phyloP scores from a whole-genome alignment of 1,140 invertebrate species.

The Chironomus striatipennis region DNA sequence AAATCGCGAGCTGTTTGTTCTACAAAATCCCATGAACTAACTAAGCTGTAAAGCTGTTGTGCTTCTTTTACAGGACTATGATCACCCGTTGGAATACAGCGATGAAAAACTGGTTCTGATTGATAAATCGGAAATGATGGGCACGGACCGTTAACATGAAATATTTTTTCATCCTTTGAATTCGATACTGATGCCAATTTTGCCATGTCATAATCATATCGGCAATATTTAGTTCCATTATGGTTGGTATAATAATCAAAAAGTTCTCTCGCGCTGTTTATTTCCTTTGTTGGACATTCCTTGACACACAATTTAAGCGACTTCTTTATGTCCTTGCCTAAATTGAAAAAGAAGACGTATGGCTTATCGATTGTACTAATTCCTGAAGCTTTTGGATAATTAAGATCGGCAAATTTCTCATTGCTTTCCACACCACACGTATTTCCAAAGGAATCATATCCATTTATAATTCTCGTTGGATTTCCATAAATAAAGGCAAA shows the following conservation, averaged over 20 bases:
- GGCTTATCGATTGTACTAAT: constrained; percentile 70
- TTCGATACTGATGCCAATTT: constrained; percentile 33
- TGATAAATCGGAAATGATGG: constrained; percentile 62
- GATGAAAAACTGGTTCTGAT: constrained; percentile 68
- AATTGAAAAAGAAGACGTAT: constrained; percentile 77
- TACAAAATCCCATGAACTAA: constrained; percentile 80
- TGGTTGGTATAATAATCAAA: constrained; percentile 58
- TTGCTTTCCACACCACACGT: constrained; percentile 80
- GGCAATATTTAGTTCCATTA: constrained; percentile 64
- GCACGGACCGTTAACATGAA: constrained; percentile 59
- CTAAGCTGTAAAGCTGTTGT: constrained; percentile 62
- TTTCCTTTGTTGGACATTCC: constrained; percentile 63
- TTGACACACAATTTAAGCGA: constrained; percentile 85
- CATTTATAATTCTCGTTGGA: constrained; percentile 77
- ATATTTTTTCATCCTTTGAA: constrained; percentile 40
- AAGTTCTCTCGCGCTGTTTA: constrained; percentile 58
- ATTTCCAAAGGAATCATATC: constrained; percentile 94
- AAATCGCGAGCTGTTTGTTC: constrained; percentile 82
- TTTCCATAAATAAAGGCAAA: constrained; percentile 86
- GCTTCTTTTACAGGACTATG: constrained; percentile 46
- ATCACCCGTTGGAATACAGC: constrained; percentile 67
- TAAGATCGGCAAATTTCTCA: constrained; percentile 59
- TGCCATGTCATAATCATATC: constrained; percentile 57
- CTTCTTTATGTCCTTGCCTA: constrained; percentile 55
- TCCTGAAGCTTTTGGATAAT: constrained; percentile 52